Percentiles rank a stretch among this genome's conserved stretches.
Conservation (phyloP, 2,113 vertebrate species). For the Xenopus borealis region DNA sequence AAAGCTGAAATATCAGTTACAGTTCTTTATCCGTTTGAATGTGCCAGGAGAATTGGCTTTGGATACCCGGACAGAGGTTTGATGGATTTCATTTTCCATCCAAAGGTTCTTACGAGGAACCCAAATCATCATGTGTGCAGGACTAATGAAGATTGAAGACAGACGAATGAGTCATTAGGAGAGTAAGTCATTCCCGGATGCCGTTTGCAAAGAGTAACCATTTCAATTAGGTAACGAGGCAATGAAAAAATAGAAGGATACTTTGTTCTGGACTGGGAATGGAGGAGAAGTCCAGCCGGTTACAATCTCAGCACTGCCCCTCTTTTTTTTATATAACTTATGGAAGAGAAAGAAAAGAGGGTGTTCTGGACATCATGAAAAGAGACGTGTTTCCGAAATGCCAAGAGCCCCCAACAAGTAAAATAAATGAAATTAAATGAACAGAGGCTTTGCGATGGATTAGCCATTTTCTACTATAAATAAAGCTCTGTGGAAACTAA, state of each 20-base stretch:
- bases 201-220: background rate
- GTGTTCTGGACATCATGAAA: background rate
- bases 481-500: slow-evolving; percentile 16
- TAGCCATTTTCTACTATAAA: slow-evolving; percentile 21
- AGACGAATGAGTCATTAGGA: background rate
- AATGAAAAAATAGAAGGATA: background rate
- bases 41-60: background rate
- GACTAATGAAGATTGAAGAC: slow-evolving; percentile 1
- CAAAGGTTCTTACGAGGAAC: background rate
- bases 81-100: background rate
- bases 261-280: background rate
- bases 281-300: background rate
- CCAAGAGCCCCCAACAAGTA: slow-evolving; percentile 4
- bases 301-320: background rate
- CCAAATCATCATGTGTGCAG: background rate
- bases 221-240: background rate
- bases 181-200: background rate
- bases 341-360: background rate
- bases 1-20: background rate
- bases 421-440: slow-evolving; percentile 30
- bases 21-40: background rate
- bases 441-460: slow-evolving; percentile 1
- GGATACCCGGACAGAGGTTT: background rate
- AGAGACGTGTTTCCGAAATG: background rate
- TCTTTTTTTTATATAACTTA: too few species aligned